Conservation (phyloP, 2,113 vertebrate species). For the Peromyscus maniculatus region DNA sequence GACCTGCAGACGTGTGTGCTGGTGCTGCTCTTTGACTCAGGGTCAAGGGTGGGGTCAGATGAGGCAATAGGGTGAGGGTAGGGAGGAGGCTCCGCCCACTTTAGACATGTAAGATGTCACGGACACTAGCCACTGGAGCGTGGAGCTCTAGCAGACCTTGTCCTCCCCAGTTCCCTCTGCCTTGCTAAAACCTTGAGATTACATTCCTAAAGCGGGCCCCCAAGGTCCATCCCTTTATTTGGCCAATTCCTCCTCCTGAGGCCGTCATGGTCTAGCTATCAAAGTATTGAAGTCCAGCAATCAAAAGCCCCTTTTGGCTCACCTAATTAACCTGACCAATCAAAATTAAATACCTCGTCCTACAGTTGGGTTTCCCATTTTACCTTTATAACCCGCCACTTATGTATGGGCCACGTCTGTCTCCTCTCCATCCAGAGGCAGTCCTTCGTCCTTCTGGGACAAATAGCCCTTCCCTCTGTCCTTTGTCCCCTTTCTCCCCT, state of each 20-base stretch:
- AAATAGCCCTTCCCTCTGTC: neutral
- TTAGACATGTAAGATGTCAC: neutral
- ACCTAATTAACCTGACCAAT: neutral
- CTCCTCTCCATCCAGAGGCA: neutral
- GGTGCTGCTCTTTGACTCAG: neutral
- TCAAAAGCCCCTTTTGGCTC: neutral
- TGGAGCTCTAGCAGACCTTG: neutral
- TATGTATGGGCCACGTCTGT: neutral
- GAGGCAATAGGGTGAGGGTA: neutral
- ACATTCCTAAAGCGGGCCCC: neutral
- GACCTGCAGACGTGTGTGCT: too few species aligned
- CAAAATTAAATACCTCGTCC: neutral
- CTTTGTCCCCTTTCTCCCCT: neutral
- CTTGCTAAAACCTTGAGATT: neutral
- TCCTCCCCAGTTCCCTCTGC: neutral
- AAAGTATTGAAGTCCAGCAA: neutral
- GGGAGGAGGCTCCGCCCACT: neutral
- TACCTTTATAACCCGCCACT: neutral
- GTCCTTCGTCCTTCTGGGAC: neutral
- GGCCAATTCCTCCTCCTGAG: neutral
- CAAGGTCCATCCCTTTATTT: neutral
- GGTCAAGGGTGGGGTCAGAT: rapidly evolving
- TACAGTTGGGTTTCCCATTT: neutral
- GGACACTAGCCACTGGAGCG: neutral
- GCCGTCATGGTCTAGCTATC: neutral